Percentiles rank a stretch among this genome's conserved stretches.
These are phyloP conservation scores for Sphaerophoria taeniata DNA, from an alignment of 2,888 invertebrate species.

Conservation along the genomic window DNA sequence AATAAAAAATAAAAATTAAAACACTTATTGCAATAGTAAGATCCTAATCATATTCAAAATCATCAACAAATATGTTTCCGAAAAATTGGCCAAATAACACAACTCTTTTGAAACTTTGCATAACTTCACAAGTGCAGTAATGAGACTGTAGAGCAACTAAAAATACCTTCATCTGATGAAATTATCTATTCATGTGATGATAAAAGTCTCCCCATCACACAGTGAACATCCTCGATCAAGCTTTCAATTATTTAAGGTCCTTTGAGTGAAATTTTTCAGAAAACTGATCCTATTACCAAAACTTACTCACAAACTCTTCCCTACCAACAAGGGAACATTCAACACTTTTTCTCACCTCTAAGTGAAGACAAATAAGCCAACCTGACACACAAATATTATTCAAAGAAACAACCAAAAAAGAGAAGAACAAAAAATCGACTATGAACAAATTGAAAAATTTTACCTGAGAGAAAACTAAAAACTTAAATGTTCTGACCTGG, in stretches of 20 bases:
- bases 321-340: conserved; percentile 42
- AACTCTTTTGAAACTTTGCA: too few relatives aligned
- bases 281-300: conserved; percentile 26
- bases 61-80: too few relatives aligned
- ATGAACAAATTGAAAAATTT: conserved; percentile 65
- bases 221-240: too few relatives aligned
- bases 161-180: too few relatives aligned
- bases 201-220: too few relatives aligned
- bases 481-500: conserved; percentile 64
- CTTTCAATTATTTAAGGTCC: background rate
- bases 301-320: conserved; percentile 1
- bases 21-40: too few relatives aligned
- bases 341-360: conserved; percentile 29
- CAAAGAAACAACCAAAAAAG: conserved; percentile 36
- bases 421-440: background rate
- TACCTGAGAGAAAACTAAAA: conserved; percentile 54
- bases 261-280: conserved; percentile 8
- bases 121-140: too few relatives aligned
- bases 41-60: too few relatives aligned
- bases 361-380: conserved; percentile 52
- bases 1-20: too few relatives aligned
- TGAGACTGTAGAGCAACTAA: too few relatives aligned
- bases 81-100: too few relatives aligned
- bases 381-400: conserved; percentile 37
- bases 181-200: too few relatives aligned